Conservation (phyloP, 2,888 invertebrate species). For the Acleris emargana region DNA sequence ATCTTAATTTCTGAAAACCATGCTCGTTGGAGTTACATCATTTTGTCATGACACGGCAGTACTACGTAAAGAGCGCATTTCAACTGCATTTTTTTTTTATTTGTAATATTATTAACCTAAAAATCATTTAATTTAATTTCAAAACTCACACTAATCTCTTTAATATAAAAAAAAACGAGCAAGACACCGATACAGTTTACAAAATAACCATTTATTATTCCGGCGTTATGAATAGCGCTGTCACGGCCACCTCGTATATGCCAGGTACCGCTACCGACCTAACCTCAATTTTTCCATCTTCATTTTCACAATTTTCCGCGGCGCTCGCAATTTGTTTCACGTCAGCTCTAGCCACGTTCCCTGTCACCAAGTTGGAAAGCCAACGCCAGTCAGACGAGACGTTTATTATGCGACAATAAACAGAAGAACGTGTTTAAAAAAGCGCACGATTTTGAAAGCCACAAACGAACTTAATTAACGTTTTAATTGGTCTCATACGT, state of each 20-base stretch:
- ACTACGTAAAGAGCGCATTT: no score
- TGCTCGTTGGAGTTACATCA: no score
- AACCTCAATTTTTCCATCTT: constrained; percentile 29
- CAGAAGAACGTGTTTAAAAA: no score
- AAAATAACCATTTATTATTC: no score
- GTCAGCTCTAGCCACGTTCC: constrained; percentile 14
- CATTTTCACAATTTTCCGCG: constrained; percentile 23
- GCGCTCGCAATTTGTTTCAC: constrained; percentile 26
- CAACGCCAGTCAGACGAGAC: constrained; percentile 4
- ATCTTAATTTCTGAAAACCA: no score
- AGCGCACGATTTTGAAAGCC: neutral
- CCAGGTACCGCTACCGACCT: constrained; percentile 10
- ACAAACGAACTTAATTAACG: neutral
- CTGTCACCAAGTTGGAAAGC: constrained; percentile 5
- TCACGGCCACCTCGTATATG: constrained; percentile 2
- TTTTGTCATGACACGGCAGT: no score
- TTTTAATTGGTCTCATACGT: neutral
- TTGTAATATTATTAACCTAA: no score
- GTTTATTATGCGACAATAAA: constrained; percentile 3
- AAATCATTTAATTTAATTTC: no score
- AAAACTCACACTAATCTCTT: no score
- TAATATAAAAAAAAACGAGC: no score
- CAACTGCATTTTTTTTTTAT: no score
- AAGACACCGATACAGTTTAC: no score
- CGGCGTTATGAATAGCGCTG: neutral